Conservation (phyloP, 2,888 invertebrate genomes). For the Eilema caniola region DNA sequence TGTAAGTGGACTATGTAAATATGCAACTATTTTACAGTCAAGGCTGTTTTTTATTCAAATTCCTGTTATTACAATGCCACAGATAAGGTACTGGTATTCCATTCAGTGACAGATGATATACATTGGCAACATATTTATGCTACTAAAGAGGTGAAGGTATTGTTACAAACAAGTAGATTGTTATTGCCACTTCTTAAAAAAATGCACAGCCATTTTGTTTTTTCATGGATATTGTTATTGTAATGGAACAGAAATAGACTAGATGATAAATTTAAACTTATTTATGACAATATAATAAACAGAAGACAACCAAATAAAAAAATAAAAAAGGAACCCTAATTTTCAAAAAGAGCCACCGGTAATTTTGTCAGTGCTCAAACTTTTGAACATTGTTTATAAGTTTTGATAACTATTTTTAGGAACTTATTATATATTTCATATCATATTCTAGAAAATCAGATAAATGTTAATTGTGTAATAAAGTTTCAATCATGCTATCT, state of each 20-base stretch:
- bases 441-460: no score
- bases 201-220: no score
- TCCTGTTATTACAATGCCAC: constrained; percentile 31
- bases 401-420: constrained; percentile 4
- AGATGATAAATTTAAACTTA: no score
- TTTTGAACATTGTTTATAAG: constrained; percentile 10
- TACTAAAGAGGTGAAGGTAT: not conserved
- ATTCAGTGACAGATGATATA: constrained; percentile 18
- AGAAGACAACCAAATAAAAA: not conserved
- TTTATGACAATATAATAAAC: not conserved
- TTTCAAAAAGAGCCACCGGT: not conserved
- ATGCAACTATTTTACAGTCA: constrained; percentile 37
- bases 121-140: constrained; percentile 11
- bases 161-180: not conserved
- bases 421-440: not conserved
- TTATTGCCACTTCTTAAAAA: not conserved
- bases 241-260: no score
- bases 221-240: no score
- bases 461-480: not conserved
- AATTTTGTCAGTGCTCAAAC: not conserved
- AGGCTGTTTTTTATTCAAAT: constrained; percentile 32
- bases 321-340: no score
- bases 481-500: not conserved
- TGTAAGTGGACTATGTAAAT: constrained; percentile 15
- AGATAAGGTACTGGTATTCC: constrained; percentile 23